Conservation (phyloP, 2,888 invertebrate species). For the Lithophane socia region DNA sequence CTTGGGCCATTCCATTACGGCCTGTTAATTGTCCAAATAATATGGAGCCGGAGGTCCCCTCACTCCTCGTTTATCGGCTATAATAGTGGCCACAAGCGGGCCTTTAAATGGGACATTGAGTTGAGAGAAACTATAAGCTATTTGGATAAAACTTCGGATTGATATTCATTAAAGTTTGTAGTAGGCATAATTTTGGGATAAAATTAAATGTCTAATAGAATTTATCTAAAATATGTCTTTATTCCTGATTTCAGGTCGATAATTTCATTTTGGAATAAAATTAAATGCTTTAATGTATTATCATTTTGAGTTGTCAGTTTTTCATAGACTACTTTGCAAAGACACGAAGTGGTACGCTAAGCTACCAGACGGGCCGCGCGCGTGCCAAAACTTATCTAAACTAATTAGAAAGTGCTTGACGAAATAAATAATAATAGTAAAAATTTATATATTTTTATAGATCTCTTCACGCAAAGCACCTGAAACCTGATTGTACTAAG, state of each 20-base stretch:
- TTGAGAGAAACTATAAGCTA: background rate
- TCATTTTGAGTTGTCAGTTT: background rate
- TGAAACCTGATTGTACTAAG: background rate
- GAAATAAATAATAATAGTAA: background rate
- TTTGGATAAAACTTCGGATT: constrained; percentile 7
- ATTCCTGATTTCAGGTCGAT: too few species aligned
- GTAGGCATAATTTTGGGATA: background rate
- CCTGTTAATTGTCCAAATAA: constrained; percentile 58
- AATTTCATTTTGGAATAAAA: background rate
- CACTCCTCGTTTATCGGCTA: constrained; percentile 19
- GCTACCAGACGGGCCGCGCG: too few species aligned
- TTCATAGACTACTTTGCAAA: background rate
- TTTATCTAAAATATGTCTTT: background rate
- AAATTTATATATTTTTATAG: background rate
- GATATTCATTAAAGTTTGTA: background rate
- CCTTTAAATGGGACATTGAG: background rate
- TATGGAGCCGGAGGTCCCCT: constrained; percentile 24
- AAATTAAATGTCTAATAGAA: background rate
- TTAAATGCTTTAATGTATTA: too few species aligned
- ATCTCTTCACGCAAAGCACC: background rate
- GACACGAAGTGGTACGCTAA: background rate
- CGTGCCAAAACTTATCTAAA: too few species aligned
- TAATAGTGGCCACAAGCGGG: constrained; percentile 16
- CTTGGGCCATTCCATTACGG: constrained; percentile 41
- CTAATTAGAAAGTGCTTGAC: too few species aligned